Evolutionary conservation across 2,113 vertebrate species (phyloP), one percentile per base, ranked within the genome.

Genomic region (Nestor notabilis): DNA sequence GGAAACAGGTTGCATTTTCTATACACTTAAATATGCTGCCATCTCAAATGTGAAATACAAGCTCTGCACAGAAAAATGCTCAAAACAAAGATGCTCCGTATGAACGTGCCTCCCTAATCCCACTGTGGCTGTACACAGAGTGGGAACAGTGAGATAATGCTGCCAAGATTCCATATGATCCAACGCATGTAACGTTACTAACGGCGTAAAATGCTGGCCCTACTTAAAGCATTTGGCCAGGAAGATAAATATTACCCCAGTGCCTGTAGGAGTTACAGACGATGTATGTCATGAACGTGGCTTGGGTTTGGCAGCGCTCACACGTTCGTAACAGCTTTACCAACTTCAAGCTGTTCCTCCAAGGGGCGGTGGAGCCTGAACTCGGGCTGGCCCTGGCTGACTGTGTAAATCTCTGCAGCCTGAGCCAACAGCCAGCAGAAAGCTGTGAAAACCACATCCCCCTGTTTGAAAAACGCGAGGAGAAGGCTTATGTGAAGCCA

Each of bases 271-370:
- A 90, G 68, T 85, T 93, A 52, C 79, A 79, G 87, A 70, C 0
- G 9, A 58, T 21, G 72, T 41, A 65, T 61, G 81, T 71, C 79
- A 53, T 25, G 47, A 86, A 41, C 2, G 10, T 2, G 2, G 78
- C 82, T 77, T 68, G 3, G 25, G 49, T 90, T 87, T 95, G 91
- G 87, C 92, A 94, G 82, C 12, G 0, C 58, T 79, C 16, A 19
- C 71, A 37, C 1, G 2, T 72, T 91, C 39, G 15, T 87, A 96
- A 90, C 87, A 90, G 92, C 83, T 91, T 94, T 88, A 81, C 93
- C 91, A 89, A 90, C 91, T 94, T 83, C 95, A 95, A 95, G 93
- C 93, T 95, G 95, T 81, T 95, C 76, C 61, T 87, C 72, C 83
- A 87, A 83, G 24, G 17, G 76, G 41, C n/a, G 33, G 53, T 1